A percentile compares a stretch with the other conserved stretches of the same genome.
Evolutionary conservation across 2,113 vertebrate genomes (phyloP).

Genomic region (Anolis carolinensis): DNA sequence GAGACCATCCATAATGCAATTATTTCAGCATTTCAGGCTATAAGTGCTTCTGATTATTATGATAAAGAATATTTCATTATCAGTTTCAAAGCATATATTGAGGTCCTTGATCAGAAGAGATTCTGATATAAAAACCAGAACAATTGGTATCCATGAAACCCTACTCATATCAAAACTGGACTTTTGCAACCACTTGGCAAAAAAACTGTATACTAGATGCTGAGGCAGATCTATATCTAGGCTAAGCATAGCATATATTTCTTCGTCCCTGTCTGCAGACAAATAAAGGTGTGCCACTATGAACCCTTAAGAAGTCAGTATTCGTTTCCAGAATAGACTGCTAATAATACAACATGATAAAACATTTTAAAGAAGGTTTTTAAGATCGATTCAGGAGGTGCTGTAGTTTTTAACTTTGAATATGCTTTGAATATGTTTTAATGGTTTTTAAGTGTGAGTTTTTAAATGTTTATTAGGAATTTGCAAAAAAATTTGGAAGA

Average conservation of each 20-base stretch:
- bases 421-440: too few species aligned
- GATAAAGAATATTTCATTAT: slow-evolving; percentile 1
- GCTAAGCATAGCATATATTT: not conserved
- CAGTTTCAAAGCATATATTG: not conserved
- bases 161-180: not conserved
- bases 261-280: not conserved
- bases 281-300: not conserved
- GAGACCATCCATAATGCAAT: slow-evolving; percentile 11
- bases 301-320: too few species aligned
- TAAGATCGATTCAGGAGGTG: not conserved
- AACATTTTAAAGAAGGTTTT: too few species aligned
- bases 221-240: not conserved
- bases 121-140: not conserved
- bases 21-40: not conserved
- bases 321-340: too few species aligned
- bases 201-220: not conserved
- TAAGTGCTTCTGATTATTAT: slow-evolving; percentile 27
- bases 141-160: not conserved
- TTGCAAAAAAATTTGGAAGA: too few species aligned
- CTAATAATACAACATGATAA: too few species aligned
- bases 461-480: too few species aligned
- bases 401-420: too few species aligned
- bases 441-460: too few species aligned
- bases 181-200: not conserved
- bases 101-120: not conserved